Percentiles rank a stretch among this genome's conserved stretches.
phyloP scores from a whole-genome alignment of 2,888 invertebrate species.

The Cephus nigrinus region DNA sequence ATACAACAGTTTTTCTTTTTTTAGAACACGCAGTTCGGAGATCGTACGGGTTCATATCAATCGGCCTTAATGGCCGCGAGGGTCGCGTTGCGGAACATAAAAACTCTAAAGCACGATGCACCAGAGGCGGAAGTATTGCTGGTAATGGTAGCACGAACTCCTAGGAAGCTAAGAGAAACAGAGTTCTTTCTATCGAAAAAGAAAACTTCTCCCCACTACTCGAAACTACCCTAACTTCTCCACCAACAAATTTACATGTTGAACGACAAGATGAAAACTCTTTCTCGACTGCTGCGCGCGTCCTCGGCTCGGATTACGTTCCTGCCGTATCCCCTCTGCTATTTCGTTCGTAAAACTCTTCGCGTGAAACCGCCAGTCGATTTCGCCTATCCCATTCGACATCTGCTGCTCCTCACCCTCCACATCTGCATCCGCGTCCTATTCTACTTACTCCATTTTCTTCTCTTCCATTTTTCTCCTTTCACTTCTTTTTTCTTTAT shows the following conservation, averaged over 20 bases:
- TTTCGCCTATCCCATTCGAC: neutral
- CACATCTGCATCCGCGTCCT: neutral
- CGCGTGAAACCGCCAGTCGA: neutral
- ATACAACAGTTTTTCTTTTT: too few relatives aligned
- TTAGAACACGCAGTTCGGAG: too few relatives aligned
- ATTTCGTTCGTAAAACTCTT: neutral
- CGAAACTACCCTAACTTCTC: neutral
- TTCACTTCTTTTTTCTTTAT: neutral
- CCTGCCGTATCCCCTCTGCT: neutral
- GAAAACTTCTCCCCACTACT: neutral
- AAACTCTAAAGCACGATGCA: neutral
- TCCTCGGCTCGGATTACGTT: neutral
- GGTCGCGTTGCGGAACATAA: neutral
- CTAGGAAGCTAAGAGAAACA: neutral
- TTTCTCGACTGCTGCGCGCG: neutral
- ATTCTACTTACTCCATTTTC: neutral
- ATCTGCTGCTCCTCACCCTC: neutral
- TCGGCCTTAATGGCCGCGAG: slow-evolving; percentile 37
- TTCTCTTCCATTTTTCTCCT: neutral
- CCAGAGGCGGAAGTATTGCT: neutral
- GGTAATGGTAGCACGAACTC: neutral
- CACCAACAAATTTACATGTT: slow-evolving; percentile 7
- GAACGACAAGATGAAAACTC: slow-evolving; percentile 7
- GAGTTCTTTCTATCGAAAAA: neutral
- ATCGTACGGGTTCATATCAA: slow-evolving; percentile 25